Percentiles rank a stretch among this genome's conserved stretches.
These are phyloP conservation scores for Epirrhoe alternata DNA, from an alignment of 2,888 invertebrate genomes.

Conservation along the genomic window DNA sequence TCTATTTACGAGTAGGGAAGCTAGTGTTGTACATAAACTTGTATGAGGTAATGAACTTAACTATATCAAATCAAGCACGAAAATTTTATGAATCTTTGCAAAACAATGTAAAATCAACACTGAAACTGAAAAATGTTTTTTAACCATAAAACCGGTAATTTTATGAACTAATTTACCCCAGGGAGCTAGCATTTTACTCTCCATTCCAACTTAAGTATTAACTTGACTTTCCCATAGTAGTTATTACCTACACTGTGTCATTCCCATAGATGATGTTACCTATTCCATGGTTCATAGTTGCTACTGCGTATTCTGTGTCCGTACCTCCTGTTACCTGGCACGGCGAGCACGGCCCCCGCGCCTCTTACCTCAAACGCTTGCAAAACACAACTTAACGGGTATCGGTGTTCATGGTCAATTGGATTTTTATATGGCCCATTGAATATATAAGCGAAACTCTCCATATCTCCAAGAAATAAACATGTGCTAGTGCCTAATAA, in stretches of 20 bases:
- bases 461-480: background rate
- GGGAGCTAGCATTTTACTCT: conserved; percentile 28
- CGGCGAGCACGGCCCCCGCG: conserved; percentile 59
- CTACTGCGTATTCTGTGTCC: conserved; percentile 45
- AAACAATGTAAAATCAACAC: background rate
- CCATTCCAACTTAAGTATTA: conserved; percentile 18
- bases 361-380: conserved; percentile 24
- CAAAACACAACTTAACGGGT: conserved; percentile 29
- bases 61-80: background rate
- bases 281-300: conserved; percentile 26
- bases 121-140: conserved; percentile 19
- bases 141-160: conserved; percentile 32
- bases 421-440: conserved; percentile 15
- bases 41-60: background rate
- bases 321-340: conserved; percentile 85
- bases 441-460: conserved; percentile 19
- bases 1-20: background rate
- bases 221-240: conserved; percentile 12
- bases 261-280: conserved; percentile 15
- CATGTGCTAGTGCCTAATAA: background rate
- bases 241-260: conserved; percentile 9
- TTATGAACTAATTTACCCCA: conserved; percentile 33
- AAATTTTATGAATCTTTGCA: background rate
- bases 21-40: background rate
- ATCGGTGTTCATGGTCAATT: conserved; percentile 38